phyloP scores from a whole-genome alignment of 2,797 vertebrate species.

The Spinibarbus caldwelli region DNA sequence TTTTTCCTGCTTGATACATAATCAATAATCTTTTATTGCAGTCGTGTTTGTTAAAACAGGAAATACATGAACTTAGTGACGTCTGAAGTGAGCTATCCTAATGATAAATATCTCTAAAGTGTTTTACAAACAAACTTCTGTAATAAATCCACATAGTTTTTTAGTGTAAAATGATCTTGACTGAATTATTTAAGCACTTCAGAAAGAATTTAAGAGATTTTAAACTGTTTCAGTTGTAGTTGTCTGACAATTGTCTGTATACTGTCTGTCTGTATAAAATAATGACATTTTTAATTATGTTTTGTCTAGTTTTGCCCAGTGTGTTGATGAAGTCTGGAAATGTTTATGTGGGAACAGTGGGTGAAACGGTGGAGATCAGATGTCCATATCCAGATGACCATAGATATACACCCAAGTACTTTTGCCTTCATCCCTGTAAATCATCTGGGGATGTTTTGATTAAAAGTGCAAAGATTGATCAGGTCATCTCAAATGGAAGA shows the following conservation, averaged over 20 bases:
- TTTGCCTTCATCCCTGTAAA: conserved; percentile 13
- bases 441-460: conserved; percentile 37
- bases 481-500: background rate
- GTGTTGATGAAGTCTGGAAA: conserved; percentile 30
- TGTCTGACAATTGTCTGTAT: background rate
- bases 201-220: background rate
- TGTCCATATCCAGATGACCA: conserved; percentile 19
- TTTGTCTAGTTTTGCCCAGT: conserved; percentile 33
- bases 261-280: background rate
- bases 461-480: background rate
- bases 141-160: background rate
- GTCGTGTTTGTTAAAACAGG: background rate
- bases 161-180: background rate
- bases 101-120: background rate
- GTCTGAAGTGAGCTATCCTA: background rate
- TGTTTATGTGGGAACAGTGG: conserved; percentile 32
- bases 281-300: background rate
- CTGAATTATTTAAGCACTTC: background rate
- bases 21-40: background rate
- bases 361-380: conserved; percentile 26
- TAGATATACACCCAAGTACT: conserved; percentile 23
- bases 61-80: background rate
- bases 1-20: background rate
- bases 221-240: background rate
- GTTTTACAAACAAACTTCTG: background rate